These are phyloP conservation scores for Rhamnusium bicolor DNA, from an alignment of 2,888 invertebrate genomes.

Conservation along the genomic window DNA sequence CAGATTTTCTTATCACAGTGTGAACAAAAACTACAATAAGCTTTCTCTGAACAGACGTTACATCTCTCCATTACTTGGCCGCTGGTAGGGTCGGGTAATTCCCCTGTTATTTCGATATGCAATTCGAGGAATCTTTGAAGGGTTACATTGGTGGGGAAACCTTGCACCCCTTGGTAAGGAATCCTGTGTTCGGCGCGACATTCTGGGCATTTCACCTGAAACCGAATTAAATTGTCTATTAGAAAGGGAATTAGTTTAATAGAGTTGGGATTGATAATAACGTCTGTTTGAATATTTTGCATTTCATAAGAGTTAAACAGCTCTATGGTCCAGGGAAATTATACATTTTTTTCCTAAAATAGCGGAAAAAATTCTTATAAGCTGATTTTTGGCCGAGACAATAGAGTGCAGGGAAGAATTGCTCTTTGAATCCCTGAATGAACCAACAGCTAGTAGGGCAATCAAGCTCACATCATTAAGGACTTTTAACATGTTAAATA, in stretches of 20 bases:
- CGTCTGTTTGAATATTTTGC: background rate
- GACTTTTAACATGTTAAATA: no score
- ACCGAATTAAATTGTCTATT: constrained; percentile 32
- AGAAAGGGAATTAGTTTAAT: background rate
- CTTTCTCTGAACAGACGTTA: constrained; percentile 94
- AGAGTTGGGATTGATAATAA: background rate
- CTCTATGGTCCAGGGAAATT: background rate
- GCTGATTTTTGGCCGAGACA: no score
- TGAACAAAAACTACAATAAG: constrained; percentile 89
- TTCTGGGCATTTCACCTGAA: constrained; percentile 96
- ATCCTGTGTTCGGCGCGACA: constrained; percentile 97
- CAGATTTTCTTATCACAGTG: constrained; percentile 99
- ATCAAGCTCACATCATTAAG: no score
- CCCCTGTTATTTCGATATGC: constrained; percentile 93
- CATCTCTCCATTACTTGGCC: constrained; percentile 95
- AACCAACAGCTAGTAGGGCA: no score
- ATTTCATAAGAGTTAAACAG: background rate
- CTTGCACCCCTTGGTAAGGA: constrained; percentile 94
- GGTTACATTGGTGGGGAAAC: constrained; percentile 97
- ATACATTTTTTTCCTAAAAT: no score
- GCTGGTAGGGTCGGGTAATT: constrained; percentile 91
- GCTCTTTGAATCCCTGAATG: no score
- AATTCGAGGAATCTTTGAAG: constrained; percentile 94
- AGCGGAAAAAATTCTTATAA: no score
- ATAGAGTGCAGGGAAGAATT: no score